Conservation (phyloP, 2,888 invertebrate genomes). For the Nephrotoma guestfalica region DNA sequence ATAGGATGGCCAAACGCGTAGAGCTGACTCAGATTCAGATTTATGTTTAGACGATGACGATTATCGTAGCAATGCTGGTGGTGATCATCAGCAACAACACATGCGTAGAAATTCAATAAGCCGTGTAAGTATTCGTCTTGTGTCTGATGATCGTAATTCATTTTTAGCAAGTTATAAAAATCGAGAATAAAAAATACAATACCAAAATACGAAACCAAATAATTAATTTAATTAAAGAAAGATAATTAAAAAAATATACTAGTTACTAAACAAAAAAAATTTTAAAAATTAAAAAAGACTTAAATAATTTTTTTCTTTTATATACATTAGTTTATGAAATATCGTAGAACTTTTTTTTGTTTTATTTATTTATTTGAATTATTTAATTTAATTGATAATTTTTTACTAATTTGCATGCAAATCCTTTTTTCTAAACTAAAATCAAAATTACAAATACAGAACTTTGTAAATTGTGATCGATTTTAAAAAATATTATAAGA, state of each 20-base stretch:
- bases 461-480: neutral
- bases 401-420: neutral
- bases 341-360: neutral
- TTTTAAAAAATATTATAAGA: neutral
- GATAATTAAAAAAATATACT: neutral
- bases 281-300: neutral
- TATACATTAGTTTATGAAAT: neutral
- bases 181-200: slow-evolving; percentile 21
- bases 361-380: neutral
- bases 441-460: neutral
- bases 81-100: slow-evolving; percentile 23
- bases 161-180: slow-evolving; percentile 34
- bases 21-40: slow-evolving; percentile 80
- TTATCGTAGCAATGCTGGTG: slow-evolving; percentile 25
- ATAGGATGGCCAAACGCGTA: slow-evolving; percentile 50
- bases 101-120: slow-evolving; percentile 30
- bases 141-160: slow-evolving; percentile 28
- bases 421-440: neutral
- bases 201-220: slow-evolving; percentile 11
- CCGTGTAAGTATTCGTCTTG: slow-evolving; percentile 34
- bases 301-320: neutral
- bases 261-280: neutral
- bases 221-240: neutral
- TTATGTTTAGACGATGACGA: slow-evolving; percentile 66
- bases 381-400: neutral